Evolutionary conservation across 2,888 invertebrate species (phyloP), one percentile per base, ranked within the genome.

Genomic region (Ferdinandea cuprea): DNA sequence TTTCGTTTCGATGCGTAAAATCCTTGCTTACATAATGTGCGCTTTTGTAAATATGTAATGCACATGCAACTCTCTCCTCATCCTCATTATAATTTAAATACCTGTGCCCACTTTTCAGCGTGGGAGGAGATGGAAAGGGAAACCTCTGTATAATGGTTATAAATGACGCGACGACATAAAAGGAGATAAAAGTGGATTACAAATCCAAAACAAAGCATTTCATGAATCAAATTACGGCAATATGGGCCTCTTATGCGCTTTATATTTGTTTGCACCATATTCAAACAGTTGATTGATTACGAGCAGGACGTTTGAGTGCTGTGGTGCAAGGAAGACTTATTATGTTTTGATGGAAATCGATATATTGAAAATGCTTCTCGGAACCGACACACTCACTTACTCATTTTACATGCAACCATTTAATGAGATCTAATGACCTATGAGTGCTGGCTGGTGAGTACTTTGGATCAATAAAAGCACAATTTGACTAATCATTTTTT

Each of bases 391-490:
- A n/a, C n/a, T n/a, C n/a, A n/a, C n/a, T n/a, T n/a, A n/a, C n/a
- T n/a, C n/a, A n/a, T n/a, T n/a, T n/a, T n/a, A n/a, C n/a, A 17
- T 35, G 50, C 21, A 40, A 48, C 28, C 30, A 32, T 13, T 44
- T 35, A 21, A 15, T 5, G 15, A 11, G 11, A 42, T 40, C 50
- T 58, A 61, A 48, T 50, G 50, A 30, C 35, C n/a, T n/a, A n/a
- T n/a, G n/a, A n/a, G n/a, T n/a, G n/a, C n/a, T n/a, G n/a, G n/a
- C 1, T 13, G n/a, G 37, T n/a, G 30, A 25, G 17, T 37, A 11
- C 25, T 30, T 42, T 9, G 42, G 21, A 56, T 65, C 65, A 73
- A 65, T 73, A 73, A 40, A 30, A 54, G 52, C 54, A 66, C 42
- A 32, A 42, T 66, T 52, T 65, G 8, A 40, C 28, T 65, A n/a